A percentile compares a stretch with the other conserved stretches of the same genome.
Conservation (phyloP, 2,113 vertebrate species). For the Actenoides lindsayi region DNA sequence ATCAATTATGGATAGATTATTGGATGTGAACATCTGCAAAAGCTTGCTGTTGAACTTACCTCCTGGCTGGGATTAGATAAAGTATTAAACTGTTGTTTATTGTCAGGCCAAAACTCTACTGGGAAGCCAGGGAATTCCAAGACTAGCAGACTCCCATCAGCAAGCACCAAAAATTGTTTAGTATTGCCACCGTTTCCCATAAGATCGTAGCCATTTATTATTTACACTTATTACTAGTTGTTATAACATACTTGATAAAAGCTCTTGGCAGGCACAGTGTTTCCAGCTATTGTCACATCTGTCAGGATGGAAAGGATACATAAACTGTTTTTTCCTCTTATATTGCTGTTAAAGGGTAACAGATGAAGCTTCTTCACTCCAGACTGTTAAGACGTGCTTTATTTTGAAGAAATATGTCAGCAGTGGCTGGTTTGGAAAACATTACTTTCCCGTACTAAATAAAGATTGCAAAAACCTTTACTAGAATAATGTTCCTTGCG, state of each 20-base stretch:
- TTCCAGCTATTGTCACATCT: slow-evolving; percentile 85
- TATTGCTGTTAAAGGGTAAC: slow-evolving; percentile 59
- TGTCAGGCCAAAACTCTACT: slow-evolving; percentile 96
- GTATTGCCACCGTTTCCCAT: slow-evolving; percentile 77
- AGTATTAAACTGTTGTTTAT: slow-evolving; percentile 99
- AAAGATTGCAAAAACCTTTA: slow-evolving; percentile 29
- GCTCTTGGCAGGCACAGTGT: slow-evolving; percentile 85
- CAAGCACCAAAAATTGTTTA: slow-evolving; percentile 89
- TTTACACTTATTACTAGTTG: slow-evolving; percentile 91
- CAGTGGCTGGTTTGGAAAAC: slow-evolving; percentile 36
- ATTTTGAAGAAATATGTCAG: slow-evolving; percentile 59
- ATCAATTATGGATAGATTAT: slow-evolving; percentile 99
- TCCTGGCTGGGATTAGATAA: slow-evolving; percentile 98
- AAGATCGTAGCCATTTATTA: slow-evolving; percentile 90
- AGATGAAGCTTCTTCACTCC: slow-evolving; percentile 61
- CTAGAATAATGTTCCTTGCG: background rate
- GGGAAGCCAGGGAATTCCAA: slow-evolving; percentile 89
- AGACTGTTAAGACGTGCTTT: slow-evolving; percentile 47
- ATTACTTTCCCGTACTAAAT: slow-evolving; percentile 19
- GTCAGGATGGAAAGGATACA: slow-evolving; percentile 78
- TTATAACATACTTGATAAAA: slow-evolving; percentile 90
- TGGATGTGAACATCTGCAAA: slow-evolving; percentile 99
- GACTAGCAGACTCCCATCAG: slow-evolving; percentile 84
- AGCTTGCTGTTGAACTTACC: slow-evolving; percentile 92
- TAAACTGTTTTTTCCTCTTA: slow-evolving; percentile 73